Conservation (phyloP, 2,888 invertebrate species). For the Malachius bipustulatus region DNA sequence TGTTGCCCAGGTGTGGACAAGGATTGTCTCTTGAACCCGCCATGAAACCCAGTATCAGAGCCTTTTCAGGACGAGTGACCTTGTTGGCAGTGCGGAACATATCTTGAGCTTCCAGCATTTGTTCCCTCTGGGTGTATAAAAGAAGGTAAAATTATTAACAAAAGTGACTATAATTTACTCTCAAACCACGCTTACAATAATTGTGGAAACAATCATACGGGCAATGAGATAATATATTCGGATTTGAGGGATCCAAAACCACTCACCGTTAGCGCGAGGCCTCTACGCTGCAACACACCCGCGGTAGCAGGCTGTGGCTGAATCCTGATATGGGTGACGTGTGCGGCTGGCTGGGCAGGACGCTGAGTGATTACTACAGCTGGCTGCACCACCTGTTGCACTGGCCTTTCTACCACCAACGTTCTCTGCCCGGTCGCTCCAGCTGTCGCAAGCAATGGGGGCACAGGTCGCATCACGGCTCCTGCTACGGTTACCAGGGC, state of each 20-base stretch:
- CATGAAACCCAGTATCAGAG: conserved; percentile 95
- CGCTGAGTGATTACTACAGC: conserved; percentile 40
- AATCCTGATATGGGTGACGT: conserved; percentile 43
- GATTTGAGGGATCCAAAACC: no score
- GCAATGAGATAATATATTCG: no score
- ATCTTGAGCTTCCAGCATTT: conserved; percentile 93
- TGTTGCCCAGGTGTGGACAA: conserved; percentile 92
- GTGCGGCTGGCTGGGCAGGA: conserved; percentile 28
- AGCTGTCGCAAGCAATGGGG: conserved; percentile 30
- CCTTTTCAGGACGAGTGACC: conserved; percentile 92
- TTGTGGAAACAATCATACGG: no score
- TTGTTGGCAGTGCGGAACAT: conserved; percentile 95
- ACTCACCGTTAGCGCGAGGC: conserved; percentile 49
- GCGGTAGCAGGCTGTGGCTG: conserved; percentile 41
- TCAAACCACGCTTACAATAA: no score
- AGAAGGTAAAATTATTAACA: no score
- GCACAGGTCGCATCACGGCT: conserved; percentile 30
- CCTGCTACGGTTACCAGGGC: conserved; percentile 20
- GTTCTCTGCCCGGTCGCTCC: conserved; percentile 29
- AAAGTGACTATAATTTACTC: no score
- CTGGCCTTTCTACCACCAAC: conserved; percentile 27
- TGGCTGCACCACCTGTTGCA: conserved; percentile 30
- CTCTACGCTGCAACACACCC: conserved; percentile 47
- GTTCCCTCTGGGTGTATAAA: conserved; percentile 82
- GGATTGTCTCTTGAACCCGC: conserved; percentile 97